These are phyloP conservation scores for Anagrus nilaparvatae DNA, from an alignment of 1,140 invertebrate species.

Conservation along the genomic window DNA sequence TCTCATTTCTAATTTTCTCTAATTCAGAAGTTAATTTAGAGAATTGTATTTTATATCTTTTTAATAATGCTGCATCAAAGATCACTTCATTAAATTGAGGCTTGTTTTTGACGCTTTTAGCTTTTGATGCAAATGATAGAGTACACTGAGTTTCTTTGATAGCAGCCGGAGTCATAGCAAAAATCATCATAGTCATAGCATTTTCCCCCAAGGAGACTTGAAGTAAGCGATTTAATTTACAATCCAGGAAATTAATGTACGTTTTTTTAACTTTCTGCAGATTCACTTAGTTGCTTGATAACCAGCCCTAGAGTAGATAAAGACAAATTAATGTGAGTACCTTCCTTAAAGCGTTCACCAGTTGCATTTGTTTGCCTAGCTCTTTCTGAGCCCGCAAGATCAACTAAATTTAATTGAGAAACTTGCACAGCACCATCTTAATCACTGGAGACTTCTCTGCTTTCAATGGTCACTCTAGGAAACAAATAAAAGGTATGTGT, in stretches of 20 bases:
- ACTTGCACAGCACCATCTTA: constrained; percentile 46
- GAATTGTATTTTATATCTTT: constrained; percentile 44
- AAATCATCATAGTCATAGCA: constrained; percentile 78
- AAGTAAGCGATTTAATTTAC: constrained; percentile 74
- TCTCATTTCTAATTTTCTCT: constrained; percentile 23
- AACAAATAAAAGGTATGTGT: constrained; percentile 2
- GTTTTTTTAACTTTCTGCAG: constrained; percentile 27
- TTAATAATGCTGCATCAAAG: constrained; percentile 54
- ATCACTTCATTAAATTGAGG: constrained; percentile 62
- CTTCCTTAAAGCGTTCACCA: constrained; percentile 62
- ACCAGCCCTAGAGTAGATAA: constrained; percentile 62
- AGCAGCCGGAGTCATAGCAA: constrained; percentile 62
- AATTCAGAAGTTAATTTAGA: constrained; percentile 38
- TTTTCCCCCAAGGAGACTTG: constrained; percentile 80
- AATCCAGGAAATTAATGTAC: constrained; percentile 68
- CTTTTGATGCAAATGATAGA: constrained; percentile 57
- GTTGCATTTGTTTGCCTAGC: constrained; percentile 46
- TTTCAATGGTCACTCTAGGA: constrained; percentile 29
- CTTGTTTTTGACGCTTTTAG: constrained; percentile 58
- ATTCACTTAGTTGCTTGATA: constrained; percentile 67
- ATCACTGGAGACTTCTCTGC: constrained; percentile 30
- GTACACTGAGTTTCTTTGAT: constrained; percentile 68
- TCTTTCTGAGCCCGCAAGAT: constrained; percentile 78
- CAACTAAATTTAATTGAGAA: constrained; percentile 72
- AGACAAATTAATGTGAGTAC: constrained; percentile 76